Base-by-base conservation (phyloP, 2,888 invertebrate species). In the Phalera bucephala region DNA sequence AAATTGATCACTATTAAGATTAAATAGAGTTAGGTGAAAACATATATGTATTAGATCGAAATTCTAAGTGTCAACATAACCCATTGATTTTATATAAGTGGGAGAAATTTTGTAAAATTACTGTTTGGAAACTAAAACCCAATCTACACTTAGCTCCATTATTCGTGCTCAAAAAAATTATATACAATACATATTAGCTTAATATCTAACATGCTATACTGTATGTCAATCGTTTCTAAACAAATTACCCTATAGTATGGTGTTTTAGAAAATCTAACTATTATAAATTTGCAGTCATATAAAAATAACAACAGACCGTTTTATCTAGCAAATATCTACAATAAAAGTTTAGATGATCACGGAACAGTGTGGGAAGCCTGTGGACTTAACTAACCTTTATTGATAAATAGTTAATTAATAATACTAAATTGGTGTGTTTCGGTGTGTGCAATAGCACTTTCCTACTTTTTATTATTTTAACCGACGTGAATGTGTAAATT, bases 401-500 rank as follows among this genome's bases (percentile, higher is more conserved):
- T 62, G 60, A 69, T 79, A 66, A 67, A 63, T 73, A 71, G 65
- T 75, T 72, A 45, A 65, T 75, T 72, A 45, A 49, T 61, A 72
- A 66, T 64, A 64, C 81, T 87, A 83, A 62, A 72, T 88, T 86
- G 85, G 86, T 87, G 81, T 77, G 65, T 80, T 80, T 83, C 80
- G 77, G 82, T 85, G 83, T 67, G 89, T 88, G 89, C 89, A 88
- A 88, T 86, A 89, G 88, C 89, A 88, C 89, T 68, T 78, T 77
- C 73, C 82, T 87, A 88, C 76, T 76, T 71, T 69, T 68, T 69
- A 17, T n/a, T 70, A 71, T 69, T 70, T 71, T 71, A 72, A 67
- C 60, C 68, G 49, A 73, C 64, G 64, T 76, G 74, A 72, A 52
- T 67, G 72, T 74, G 66, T 74, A 65, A 59, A 72, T 72, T 71